phyloP scores from a whole-genome alignment of 2,113 vertebrate species.

The Spermophilus dauricus region DNA sequence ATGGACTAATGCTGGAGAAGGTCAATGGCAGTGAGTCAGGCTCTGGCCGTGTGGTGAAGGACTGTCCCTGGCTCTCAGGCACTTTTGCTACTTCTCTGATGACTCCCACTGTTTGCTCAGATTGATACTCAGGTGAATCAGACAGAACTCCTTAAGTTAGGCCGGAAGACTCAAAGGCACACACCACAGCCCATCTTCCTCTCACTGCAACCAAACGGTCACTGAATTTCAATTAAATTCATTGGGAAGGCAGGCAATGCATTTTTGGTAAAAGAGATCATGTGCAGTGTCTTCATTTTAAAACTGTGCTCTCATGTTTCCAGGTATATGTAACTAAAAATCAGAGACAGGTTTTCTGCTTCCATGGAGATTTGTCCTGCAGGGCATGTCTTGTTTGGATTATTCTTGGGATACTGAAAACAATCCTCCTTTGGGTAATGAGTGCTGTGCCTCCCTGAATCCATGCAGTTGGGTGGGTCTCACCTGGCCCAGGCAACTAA shows the following conservation, averaged over 20 bases:
- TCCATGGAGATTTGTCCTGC: fast-evolving
- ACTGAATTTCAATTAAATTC: not conserved
- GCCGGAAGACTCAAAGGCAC: not conserved
- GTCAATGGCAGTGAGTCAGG: not conserved
- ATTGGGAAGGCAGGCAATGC: not conserved
- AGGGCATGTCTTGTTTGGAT: no score
- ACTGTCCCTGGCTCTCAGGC: not conserved
- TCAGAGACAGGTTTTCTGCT: not conserved
- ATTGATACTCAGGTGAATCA: not conserved
- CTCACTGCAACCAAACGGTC: not conserved
- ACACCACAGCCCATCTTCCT: not conserved
- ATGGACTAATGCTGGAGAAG: not conserved
- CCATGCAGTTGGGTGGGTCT: not conserved
- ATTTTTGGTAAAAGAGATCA: not conserved
- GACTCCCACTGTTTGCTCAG: not conserved
- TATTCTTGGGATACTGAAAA: not conserved
- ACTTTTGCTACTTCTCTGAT: not conserved
- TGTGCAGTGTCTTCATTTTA: not conserved
- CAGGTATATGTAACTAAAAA: fast-evolving
- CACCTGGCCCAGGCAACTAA: not conserved
- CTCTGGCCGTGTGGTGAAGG: not conserved
- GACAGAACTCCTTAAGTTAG: not conserved
- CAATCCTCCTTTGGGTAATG: not conserved
- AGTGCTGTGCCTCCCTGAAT: not conserved
- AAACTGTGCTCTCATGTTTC: not conserved